Evolutionary conservation across 2,113 vertebrate species (phyloP), one percentile per base, ranked within the genome.

Genomic region (Sceloporus tristichus): DNA sequence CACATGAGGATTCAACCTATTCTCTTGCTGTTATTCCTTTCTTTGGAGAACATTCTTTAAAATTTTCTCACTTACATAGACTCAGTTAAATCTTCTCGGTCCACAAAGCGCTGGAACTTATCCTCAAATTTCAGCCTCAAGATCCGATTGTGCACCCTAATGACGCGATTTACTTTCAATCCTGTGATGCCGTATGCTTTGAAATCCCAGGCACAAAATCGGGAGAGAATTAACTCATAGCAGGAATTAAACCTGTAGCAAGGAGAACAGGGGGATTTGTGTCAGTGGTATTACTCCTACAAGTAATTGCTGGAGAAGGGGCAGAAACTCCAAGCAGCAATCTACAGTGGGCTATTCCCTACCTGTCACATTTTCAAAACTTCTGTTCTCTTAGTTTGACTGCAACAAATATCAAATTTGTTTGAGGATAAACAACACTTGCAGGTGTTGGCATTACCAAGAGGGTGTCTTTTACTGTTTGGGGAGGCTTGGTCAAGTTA

Each of bases 121-220:
- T 98, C 96, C 92, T 98, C 97, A 85, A 98, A 98, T 89, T 97
- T 96, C 91, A 98, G 94, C 84, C 96, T 96, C 87, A 98, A 92
- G 68, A 96, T 96, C n/a, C 96, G 95, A 90, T 97, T 98, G 78
- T 98, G 96, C 85, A 98, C 93, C 81, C 97, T 97, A 81, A 98
- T 93, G 40, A 98, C 94, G 70, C 91, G 83, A 78, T 97, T 97
- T 89, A 97, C 96, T 95, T 97, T 98, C 71, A 98, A 92, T 82
- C 96, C 95, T 13, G 94, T 94, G 90, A 98, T 92, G 76, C 94
- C 92, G 14, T 95, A 93, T 34, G 74, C 65, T 92, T 94, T 97
- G 95, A 97, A 97, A 87, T 98, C 97, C 93, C 93, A 92, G 1
- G 88, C 88, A 92, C 96, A 97, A 94, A 98, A 98, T 82, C 95